Evolutionary conservation across 2,113 vertebrate genomes (phyloP), one percentile per base, ranked within the genome.

Genomic region (Corythaixoides concolor): DNA sequence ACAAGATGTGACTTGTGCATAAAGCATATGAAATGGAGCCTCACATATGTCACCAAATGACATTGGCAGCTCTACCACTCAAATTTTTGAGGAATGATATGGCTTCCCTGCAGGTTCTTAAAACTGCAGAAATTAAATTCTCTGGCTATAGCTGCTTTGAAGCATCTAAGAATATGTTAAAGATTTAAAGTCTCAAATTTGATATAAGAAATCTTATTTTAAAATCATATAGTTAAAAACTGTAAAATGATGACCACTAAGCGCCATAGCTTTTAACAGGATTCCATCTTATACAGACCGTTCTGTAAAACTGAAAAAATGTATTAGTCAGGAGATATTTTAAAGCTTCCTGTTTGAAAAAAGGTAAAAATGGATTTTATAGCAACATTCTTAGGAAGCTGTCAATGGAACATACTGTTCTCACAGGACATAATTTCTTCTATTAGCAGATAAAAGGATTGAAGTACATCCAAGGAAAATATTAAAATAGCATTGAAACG

Each of bases 401-500:
- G 59, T 81, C 73, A 83, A 5, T 53, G 62, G 88, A 95, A 88
- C 90, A 63, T 2, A 66, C 39, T 75, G 83, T 91, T 90, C 89
- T 80, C 56, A 86, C 12, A 92, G 85, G 59, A 92, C 85, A 63
- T 49, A 84, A 35, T 0, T 1, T 90, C 56, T 91, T 63, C 56
- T 81, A 53, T 85, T 86, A 72, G 77, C 16, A 93, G 75, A 93
- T 77, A 96, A 94, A 97, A 91, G 22, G 43, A 83, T 15, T 74
- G 43, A 80, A 60, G 52, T 66, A 84, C 56, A 86, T 66, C 47
- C 67, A 90, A 33, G n/a, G 22, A 86, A 96, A 95, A 80, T 52
- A 95, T 13, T 68, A 84, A 94, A 91, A 86, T 87, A 85, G 62
- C 95, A 96, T 50, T 92, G 90, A 96, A 96, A 77, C 55, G 84